These are phyloP conservation scores for Limnodromus scolopaceus DNA, from an alignment of 2,797 vertebrate species.

Conservation along the genomic window DNA sequence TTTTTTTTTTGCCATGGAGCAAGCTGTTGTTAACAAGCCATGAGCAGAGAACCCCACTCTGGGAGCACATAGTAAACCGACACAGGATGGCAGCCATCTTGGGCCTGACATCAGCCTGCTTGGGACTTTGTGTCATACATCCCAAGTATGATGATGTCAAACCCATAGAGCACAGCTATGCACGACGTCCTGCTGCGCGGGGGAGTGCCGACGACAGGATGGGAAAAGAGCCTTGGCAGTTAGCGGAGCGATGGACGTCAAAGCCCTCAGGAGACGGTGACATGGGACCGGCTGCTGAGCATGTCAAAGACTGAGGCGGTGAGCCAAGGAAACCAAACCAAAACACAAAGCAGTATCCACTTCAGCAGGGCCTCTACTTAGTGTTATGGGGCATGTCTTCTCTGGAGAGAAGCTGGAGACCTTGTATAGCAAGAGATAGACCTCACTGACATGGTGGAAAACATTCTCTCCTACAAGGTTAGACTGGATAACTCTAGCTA, in stretches of 20 bases:
- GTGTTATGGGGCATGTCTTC: background rate
- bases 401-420: background rate
- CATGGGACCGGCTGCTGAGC: background rate
- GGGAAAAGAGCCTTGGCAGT: conserved; percentile 13
- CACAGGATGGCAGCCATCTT: conserved; percentile 77
- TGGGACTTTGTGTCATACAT: conserved; percentile 78
- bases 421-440: background rate
- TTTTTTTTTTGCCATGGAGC: background rate
- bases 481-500: background rate
- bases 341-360: background rate
- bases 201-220: conserved; percentile 14
- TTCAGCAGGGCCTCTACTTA: background rate
- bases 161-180: conserved; percentile 77
- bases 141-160: conserved; percentile 83
- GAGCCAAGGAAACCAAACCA: background rate
- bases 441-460: fast-evolving
- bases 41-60: conserved; percentile 10
- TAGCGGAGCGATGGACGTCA: background rate
- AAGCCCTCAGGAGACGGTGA: background rate
- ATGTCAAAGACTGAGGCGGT: background rate
- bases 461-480: fast-evolving
- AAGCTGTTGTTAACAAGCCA: conserved; percentile 23
- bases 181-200: conserved; percentile 58
- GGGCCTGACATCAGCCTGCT: conserved; percentile 79
- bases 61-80: conserved; percentile 52